These are phyloP conservation scores for Sinhomidia bicolor DNA, from an alignment of 2,888 invertebrate genomes.

Conservation along the genomic window DNA sequence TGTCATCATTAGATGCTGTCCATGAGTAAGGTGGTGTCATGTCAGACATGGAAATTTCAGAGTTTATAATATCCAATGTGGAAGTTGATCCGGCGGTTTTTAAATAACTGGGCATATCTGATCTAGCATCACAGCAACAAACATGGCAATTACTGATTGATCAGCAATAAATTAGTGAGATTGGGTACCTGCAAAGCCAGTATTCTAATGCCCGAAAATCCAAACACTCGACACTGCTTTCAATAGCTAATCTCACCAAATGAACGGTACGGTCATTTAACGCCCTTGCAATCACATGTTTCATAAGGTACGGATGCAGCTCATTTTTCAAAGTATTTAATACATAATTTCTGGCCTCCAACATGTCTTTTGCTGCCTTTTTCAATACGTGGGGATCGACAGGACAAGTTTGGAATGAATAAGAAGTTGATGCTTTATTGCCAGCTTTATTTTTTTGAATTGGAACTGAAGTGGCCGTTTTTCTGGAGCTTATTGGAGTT, in stretches of 20 bases:
- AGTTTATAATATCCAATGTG: neutral
- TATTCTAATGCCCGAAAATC: constrained; percentile 71
- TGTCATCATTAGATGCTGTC: neutral
- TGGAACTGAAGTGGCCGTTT: neutral
- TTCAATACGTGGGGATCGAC: neutral
- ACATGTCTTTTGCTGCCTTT: constrained; percentile 48
- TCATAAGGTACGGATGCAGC: constrained; percentile 42
- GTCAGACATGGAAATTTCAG: neutral
- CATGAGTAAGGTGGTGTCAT: neutral
- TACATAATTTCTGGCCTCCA: constrained; percentile 51
- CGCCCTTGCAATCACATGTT: constrained; percentile 52
- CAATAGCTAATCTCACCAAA: constrained; percentile 52
- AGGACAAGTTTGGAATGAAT: neutral
- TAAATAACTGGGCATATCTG: neutral
- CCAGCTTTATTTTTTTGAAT: neutral
- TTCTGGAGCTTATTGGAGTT: neutral
- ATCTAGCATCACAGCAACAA: no score
- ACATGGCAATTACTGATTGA: no score
- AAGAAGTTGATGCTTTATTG: neutral
- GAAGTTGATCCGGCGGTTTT: neutral
- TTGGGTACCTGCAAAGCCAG: constrained; percentile 50
- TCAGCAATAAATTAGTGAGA: no score
- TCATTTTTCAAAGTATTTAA: constrained; percentile 15
- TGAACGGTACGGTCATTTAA: constrained; percentile 54
- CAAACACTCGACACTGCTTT: constrained; percentile 21